Base-by-base conservation (phyloP, 2,797 vertebrate genomes). In the Xiphophorus birchmanni region DNA sequence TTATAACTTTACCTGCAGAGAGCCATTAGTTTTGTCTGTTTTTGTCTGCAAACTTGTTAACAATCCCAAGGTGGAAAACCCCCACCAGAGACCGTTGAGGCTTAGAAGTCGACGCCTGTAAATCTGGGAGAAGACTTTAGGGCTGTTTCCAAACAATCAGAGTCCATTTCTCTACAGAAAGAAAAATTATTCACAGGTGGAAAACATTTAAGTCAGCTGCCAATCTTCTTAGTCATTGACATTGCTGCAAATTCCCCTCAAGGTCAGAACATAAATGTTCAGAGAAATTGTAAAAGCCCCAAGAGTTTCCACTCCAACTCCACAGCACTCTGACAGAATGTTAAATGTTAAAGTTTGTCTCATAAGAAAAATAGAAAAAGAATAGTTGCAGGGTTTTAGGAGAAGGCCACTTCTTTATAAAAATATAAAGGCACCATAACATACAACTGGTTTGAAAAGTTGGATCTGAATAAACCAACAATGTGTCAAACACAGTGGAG, bases 241-340 rank as follows among this genome's bases (percentile, higher is more conserved):
- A 45, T 45, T 72, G 69, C 69, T 0, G 42, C 69, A 72, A 72
- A 44, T 72, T 45, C 23, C 6, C 69, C 42, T 45, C 42, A 45
- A 72, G 69, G 69, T 72, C 69, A 45, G 42, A 72, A 45, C 69
- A 45, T 9, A 44, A 72, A 44, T 71, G 67, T 44, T 71, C 40
- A 29, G 40, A 71, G 23, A 71, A 72, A 72, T 45, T 45, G 69
- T 13, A 15, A 72, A 72, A 45, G 26, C 23, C 69, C 69, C 69
- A 29, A 45, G 69, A 17, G 37, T 71, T 71, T 26, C 67, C 26
- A n/a, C 42, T 45, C 23, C 13, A 1, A 26, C 42, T n/a, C 67
- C 32, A 21, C 35, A 6, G 37, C 65, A 42, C 37, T 69, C 67
- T 13, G 13, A 7, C 42, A 45, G 42, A 12, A 72, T 45, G 23